Percentiles rank a stretch among this genome's conserved stretches.
Evolutionary conservation across 2,888 invertebrate genomes (phyloP).

Genomic region (Agrochola litura): DNA sequence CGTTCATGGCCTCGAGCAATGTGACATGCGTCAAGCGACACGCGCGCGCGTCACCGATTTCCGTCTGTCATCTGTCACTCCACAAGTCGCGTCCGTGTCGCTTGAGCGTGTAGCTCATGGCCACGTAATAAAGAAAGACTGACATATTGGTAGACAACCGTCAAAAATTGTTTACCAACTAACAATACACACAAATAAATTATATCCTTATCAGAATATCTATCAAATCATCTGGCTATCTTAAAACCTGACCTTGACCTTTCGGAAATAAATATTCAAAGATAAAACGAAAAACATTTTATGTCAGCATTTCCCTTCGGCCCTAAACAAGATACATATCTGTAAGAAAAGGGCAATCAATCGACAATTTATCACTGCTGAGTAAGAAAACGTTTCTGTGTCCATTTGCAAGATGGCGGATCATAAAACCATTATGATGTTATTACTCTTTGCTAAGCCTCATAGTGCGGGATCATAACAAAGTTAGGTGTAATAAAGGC

Average conservation of each 20-base stretch:
- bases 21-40: not conserved
- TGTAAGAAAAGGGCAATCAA: constrained; percentile 32
- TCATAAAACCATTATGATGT: constrained; percentile 36
- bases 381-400: constrained; percentile 31
- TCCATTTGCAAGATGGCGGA: constrained; percentile 30
- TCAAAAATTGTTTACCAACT: not conserved
- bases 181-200: constrained; percentile 2
- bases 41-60: not conserved
- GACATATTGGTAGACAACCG: not conserved
- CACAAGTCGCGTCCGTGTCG: not conserved
- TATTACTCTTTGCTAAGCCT: constrained; percentile 12
- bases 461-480: not conserved
- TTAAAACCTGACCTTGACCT: not conserved
- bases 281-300: constrained; percentile 13
- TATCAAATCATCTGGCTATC: not conserved
- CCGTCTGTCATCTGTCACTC: not conserved
- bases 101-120: not conserved
- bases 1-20: not conserved
- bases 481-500: not conserved
- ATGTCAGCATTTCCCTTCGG: constrained; percentile 31
- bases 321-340: constrained; percentile 31
- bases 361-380: constrained; percentile 50
- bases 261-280: constrained; percentile 23
- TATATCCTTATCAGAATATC: constrained; percentile 5
- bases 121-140: not conserved